These are phyloP conservation scores for Cryptops parisi DNA, from an alignment of 2,888 invertebrate genomes.

Conservation along the genomic window DNA sequence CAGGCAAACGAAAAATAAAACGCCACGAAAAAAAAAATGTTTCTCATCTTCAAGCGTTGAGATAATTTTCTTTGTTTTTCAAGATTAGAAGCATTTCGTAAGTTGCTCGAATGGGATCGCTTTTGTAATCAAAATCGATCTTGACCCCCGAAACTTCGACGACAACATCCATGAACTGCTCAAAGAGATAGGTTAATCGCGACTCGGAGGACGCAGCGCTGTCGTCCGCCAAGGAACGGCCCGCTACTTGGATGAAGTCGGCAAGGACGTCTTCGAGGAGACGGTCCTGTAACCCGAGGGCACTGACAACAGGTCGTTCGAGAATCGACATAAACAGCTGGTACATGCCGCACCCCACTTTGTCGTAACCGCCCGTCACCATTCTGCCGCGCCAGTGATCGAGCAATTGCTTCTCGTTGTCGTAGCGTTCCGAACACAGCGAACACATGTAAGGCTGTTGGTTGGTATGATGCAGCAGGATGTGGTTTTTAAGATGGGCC, in stretches of 20 bases:
- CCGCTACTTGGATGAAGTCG: conserved; percentile 6
- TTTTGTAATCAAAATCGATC: conserved; percentile 2
- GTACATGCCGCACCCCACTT: conserved; percentile 11
- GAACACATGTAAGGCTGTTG: conserved; percentile 7
- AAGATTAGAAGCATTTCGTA: conserved; percentile 8
- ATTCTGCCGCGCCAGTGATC: conserved; percentile 8
- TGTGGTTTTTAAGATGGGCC: conserved; percentile 12
- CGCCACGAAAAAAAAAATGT: neutral
- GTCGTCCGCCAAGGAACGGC: neutral
- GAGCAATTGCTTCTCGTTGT: conserved; percentile 4
- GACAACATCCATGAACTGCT: conserved; percentile 6
- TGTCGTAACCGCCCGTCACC: conserved; percentile 3
- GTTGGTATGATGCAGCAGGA: conserved; percentile 9
- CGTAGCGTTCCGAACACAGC: conserved; percentile 8
- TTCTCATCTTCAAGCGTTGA: neutral
- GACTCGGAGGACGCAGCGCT: neutral
- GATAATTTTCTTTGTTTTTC: conserved; percentile 1
- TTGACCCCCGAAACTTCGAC: conserved; percentile 2
- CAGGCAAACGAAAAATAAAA: neutral
- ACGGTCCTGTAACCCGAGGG: conserved; percentile 8
- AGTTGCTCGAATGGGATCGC: conserved; percentile 1
- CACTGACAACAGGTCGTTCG: conserved; percentile 2
- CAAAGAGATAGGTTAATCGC: neutral
- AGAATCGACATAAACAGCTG: conserved; percentile 6
- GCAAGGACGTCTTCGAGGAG: conserved; percentile 7